A percentile compares a stretch with the other conserved stretches of the same genome.
Evolutionary conservation across 2,113 vertebrate species (phyloP).

Genomic region (Salvelinus fontinalis): DNA sequence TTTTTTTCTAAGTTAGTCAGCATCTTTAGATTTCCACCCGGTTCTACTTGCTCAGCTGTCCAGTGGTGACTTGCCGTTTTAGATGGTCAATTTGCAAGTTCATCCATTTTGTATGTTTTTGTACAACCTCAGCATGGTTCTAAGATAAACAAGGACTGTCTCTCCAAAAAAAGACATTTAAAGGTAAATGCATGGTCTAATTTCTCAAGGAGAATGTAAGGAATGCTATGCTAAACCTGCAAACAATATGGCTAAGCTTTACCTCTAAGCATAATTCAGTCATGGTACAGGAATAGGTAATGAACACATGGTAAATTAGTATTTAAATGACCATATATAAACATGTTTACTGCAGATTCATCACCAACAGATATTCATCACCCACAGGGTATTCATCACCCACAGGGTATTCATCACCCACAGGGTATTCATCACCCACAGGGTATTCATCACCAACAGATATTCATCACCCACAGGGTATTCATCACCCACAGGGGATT

Average conservation of each 20-base stretch:
- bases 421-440: background rate
- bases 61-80: background rate
- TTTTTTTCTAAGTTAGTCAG: background rate
- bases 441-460: no score
- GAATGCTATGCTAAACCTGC: background rate
- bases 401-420: slow-evolving; percentile 3
- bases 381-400: slow-evolving; percentile 4
- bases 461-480: no score
- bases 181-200: background rate
- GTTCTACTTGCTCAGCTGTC: background rate
- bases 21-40: background rate
- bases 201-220: background rate
- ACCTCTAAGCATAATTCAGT: background rate
- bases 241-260: background rate
- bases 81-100: background rate
- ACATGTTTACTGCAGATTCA: slow-evolving; percentile 12
- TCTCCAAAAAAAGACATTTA: background rate
- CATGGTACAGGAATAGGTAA: background rate
- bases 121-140: background rate
- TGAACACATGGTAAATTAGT: background rate
- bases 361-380: no score
- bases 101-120: slow-evolving; percentile 8
- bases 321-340: slow-evolving; percentile 33
- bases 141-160: background rate
- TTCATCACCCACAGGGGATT: no score